Percentiles rank a stretch among this genome's conserved stretches.
These are phyloP conservation scores for Galemys pyrenaicus DNA, from an alignment of 2,113 vertebrate genomes.

Conservation along the genomic window DNA sequence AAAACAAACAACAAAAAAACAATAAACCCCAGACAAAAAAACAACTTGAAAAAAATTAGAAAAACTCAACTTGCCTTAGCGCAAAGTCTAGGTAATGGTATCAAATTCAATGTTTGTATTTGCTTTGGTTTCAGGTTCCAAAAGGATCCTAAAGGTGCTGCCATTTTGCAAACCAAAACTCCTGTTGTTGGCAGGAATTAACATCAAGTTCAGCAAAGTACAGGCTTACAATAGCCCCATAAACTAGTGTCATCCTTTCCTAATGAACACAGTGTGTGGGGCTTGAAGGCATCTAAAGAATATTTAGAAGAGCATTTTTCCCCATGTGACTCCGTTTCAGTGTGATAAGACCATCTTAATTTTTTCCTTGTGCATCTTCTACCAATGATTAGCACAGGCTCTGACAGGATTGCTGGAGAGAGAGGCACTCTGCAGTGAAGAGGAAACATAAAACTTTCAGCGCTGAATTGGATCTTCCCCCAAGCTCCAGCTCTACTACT, in stretches of 20 bases:
- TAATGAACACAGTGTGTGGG: background rate
- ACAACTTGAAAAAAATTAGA: too few relatives aligned
- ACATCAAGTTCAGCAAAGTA: background rate
- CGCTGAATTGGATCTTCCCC: background rate
- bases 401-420: background rate
- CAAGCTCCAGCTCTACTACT: background rate
- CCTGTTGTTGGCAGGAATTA: background rate
- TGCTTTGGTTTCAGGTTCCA: constrained; percentile 15
- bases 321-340: background rate
- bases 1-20: too few relatives aligned
- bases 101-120: background rate
- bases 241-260: background rate
- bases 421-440: rapidly evolving
- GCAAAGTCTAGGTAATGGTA: background rate
- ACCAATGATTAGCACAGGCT: background rate
- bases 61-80: background rate
- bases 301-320: background rate
- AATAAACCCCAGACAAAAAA: too few relatives aligned
- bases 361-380: background rate
- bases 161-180: constrained; percentile 3
- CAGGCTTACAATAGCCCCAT: background rate
- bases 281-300: background rate
- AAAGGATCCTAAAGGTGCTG: constrained; percentile 33
- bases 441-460: background rate
- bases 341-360: background rate